phyloP scores from a whole-genome alignment of 1,140 invertebrate species.

The Drosophila novamexicana region DNA sequence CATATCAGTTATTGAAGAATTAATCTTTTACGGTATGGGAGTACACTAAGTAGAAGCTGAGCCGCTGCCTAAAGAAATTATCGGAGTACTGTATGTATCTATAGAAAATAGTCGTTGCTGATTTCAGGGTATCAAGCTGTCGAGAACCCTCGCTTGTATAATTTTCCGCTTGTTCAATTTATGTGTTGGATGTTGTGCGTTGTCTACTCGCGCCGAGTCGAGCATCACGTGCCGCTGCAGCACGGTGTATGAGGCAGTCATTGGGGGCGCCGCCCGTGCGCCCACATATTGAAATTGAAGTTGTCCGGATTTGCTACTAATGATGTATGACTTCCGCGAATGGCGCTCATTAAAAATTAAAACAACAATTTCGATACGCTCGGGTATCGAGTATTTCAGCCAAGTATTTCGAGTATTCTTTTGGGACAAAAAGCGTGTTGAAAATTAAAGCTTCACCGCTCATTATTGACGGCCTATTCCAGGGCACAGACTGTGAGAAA shows the following conservation, averaged over 20 bases:
- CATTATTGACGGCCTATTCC: slow-evolving; percentile 27
- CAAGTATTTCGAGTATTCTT: background rate
- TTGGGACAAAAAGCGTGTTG: slow-evolving; percentile 3
- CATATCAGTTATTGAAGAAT: too few species aligned
- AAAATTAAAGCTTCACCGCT: slow-evolving; percentile 25
- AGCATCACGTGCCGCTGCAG: slow-evolving; percentile 17
- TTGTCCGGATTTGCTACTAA: slow-evolving; percentile 78
- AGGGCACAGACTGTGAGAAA: background rate
- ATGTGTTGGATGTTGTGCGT: background rate
- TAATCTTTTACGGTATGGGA: too few species aligned
- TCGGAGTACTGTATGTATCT: too few species aligned
- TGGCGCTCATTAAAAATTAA: slow-evolving; percentile 77
- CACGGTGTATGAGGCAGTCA: background rate
- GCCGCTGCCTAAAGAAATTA: too few species aligned
- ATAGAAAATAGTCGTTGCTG: too few species aligned
- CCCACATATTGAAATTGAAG: slow-evolving; percentile 58
- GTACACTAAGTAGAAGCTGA: too few species aligned
- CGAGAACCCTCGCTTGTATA: background rate
- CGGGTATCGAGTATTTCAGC: slow-evolving; percentile 18
- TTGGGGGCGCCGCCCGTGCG: background rate
- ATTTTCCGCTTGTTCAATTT: background rate
- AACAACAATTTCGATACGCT: slow-evolving; percentile 47
- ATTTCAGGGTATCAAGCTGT: background rate
- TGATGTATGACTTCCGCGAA: slow-evolving; percentile 78
- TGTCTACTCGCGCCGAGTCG: background rate